Evolutionary conservation across 2,888 invertebrate genomes (phyloP), one percentile per base, ranked within the genome.

Genomic region (Diachrysia chrysitis): DNA sequence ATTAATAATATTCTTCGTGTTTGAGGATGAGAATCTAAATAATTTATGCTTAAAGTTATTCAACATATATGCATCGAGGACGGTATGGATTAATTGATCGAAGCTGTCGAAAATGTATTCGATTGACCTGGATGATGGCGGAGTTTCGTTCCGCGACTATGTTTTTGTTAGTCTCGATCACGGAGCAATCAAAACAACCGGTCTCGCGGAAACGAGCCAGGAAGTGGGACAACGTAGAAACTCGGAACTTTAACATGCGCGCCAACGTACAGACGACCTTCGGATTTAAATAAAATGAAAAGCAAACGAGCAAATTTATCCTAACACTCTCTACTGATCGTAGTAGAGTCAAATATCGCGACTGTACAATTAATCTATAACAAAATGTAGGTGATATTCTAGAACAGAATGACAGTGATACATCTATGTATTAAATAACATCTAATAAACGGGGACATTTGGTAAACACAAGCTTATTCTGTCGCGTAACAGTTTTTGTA

Each of bases 211-310:
- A 89, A 89, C 85, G 79, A 81, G 78, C 69, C 79, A 83, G 88
- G 89, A 93, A 92, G 92, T 92, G 83, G 92, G 87, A 84, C 93
- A 89, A 75, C 78, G 73, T 91, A 93, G 92, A 93, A 93, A 93
- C 89, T 92, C 87, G 81, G 85, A 85, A 86, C 84, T 83, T 84
- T 78, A 85, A 83, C 85, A 88, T 87, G 84, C 85, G 73, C 81
- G 78, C 79, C 79, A 71, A 76, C 81, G 82, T 79, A 84, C 80
- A 78, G 78, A 87, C 90, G 92, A 92, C 93, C 93, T 93, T 93
- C 92, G 87, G 83, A 90, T 88, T 85, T 84, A 79, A 89, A 88
- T 88, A 85, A 86, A 88, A 87, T 84, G 73, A 87, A 86, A 86
- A 85, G 83, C 73, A 78, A 79, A 78, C 64, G 76, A 76, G 64